Evolutionary conservation across 92 coral and sea anemone genomes (phyloP).

Genomic region (Phenganax stokvisi): DNA sequence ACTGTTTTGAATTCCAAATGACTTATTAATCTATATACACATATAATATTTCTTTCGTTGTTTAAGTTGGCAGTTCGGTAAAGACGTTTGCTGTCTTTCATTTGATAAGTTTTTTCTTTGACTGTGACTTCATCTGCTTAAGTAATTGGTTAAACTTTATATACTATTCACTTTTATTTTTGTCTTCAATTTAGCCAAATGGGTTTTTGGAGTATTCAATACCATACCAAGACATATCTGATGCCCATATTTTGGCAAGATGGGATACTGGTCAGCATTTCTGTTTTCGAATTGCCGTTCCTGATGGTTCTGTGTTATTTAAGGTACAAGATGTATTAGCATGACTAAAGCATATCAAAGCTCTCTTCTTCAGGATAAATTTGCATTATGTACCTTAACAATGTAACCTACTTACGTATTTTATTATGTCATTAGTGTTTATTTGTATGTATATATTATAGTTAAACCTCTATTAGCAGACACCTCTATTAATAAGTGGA

Average conservation of each 20-base stretch:
- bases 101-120: no score
- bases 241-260: constrained; percentile 85
- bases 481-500: no score
- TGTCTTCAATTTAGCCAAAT: constrained; percentile 44
- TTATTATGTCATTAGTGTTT: not conserved
- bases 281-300: constrained; percentile 79
- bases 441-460: no score
- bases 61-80: no score
- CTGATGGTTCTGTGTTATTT: constrained; percentile 88
- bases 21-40: no score
- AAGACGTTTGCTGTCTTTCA: no score
- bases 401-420: not conserved
- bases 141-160: not conserved
- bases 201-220: constrained; percentile 89
- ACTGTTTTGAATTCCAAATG: no score
- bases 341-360: not conserved
- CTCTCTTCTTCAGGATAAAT: not conserved
- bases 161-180: not conserved
- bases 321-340: constrained; percentile 48
- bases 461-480: no score
- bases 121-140: no score
- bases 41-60: no score
- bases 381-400: not conserved
- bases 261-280: constrained; percentile 99
- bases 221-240: constrained; percentile 88